Evolutionary conservation across 2,113 vertebrate species (phyloP).

Genomic region (Coreoperca whiteheadi): DNA sequence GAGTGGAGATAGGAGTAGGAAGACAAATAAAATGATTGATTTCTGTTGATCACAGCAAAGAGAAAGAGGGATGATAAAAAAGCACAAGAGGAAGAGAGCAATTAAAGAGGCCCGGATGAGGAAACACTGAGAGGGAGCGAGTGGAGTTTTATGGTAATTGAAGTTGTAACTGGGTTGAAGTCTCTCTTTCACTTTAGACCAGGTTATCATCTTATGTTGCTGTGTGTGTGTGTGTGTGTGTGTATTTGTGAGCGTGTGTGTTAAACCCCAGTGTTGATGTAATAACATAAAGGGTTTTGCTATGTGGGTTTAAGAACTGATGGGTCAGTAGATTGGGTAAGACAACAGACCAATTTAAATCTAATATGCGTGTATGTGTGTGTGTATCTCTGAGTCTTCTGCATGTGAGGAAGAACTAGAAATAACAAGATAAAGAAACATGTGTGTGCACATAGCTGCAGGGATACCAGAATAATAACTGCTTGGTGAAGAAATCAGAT

Average conservation of each 20-base stretch:
- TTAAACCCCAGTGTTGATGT: conserved; percentile 53
- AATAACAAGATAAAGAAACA: not conserved
- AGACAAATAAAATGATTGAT: conserved; percentile 57
- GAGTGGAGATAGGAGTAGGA: conserved; percentile 30
- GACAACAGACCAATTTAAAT: conserved; percentile 63
- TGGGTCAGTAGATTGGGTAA: conserved; percentile 47
- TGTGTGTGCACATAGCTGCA: not conserved
- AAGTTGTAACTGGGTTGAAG: conserved; percentile 53
- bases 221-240: conserved; percentile 17
- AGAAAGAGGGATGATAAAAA: conserved; percentile 36
- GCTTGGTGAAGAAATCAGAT: not conserved
- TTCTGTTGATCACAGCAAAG: conserved; percentile 49
- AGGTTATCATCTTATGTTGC: conserved; percentile 42
- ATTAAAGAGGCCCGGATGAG: conserved; percentile 17
- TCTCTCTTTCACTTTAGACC: conserved; percentile 27
- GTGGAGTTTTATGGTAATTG: conserved; percentile 59
- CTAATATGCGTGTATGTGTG: conserved; percentile 8
- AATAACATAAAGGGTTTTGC: conserved; percentile 62
- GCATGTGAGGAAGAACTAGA: not conserved
- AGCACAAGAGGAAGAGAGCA: conserved; percentile 1
- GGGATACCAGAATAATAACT: not conserved
- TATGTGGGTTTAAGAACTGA: conserved; percentile 61
- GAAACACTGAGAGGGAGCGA: not conserved
- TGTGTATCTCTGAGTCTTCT: not conserved
- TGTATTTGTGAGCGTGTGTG: conserved; percentile 38